Evolutionary conservation across 2,113 vertebrate genomes (phyloP).

Genomic region (Calidris pugnax): DNA sequence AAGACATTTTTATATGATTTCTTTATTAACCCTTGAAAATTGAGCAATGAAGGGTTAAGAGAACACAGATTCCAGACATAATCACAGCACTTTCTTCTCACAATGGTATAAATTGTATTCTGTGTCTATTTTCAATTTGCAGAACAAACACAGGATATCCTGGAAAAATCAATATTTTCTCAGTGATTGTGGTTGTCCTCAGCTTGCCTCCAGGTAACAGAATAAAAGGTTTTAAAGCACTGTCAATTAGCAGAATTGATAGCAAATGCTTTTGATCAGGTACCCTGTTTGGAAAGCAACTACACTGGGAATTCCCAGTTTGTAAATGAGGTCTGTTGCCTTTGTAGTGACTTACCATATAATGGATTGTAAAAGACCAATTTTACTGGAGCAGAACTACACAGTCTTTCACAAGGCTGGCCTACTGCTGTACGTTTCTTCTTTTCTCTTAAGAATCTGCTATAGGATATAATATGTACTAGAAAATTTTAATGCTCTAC

Average conservation of each 20-base stretch:
- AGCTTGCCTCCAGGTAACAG: neutral
- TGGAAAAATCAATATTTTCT: slow-evolving; percentile 25
- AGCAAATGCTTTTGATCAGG: neutral
- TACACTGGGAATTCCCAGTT: neutral
- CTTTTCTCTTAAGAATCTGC: neutral
- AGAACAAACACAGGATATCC: slow-evolving; percentile 8
- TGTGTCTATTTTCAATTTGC: neutral
- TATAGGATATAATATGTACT: neutral
- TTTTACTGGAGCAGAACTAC: neutral
- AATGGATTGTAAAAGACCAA: neutral
- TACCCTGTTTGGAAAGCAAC: neutral
- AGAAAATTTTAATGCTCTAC: neutral
- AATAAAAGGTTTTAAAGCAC: neutral
- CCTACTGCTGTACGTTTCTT: neutral
- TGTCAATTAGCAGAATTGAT: neutral
- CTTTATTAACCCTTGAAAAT: neutral
- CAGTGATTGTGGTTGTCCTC: neutral
- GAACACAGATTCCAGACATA: neutral
- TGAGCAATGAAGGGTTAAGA: neutral
- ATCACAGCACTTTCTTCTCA: slow-evolving; percentile 6
- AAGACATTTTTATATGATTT: neutral
- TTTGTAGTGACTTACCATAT: neutral
- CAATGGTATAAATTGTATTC: neutral
- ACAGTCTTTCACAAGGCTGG: neutral
- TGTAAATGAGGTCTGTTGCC: neutral